These are phyloP conservation scores for Cosmia pyralina DNA, from an alignment of 2,888 invertebrate species.

Conservation along the genomic window DNA sequence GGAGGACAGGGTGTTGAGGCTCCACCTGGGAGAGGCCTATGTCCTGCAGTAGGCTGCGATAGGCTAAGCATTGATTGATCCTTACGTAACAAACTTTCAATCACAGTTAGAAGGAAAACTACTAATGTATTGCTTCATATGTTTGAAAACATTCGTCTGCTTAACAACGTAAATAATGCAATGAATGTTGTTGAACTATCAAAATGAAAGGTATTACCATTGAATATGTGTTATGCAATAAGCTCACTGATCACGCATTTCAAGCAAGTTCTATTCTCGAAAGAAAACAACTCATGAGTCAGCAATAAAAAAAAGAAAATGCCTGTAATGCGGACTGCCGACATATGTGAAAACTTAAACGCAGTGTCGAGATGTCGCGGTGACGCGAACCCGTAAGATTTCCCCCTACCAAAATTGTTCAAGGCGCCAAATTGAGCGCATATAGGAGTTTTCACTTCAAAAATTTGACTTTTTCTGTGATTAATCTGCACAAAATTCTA, in stretches of 20 bases:
- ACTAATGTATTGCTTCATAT: neutral
- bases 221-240: neutral
- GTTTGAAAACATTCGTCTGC: too few species aligned
- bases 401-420: too few species aligned
- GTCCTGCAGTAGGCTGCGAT: too few species aligned
- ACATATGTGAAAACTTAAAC: too few species aligned
- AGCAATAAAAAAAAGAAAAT: neutral
- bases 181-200: neutral
- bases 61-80: neutral
- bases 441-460: too few species aligned
- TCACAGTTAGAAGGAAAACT: neutral
- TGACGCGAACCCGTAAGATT: too few species aligned
- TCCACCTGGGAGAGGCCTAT: neutral
- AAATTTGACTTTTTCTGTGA: too few species aligned
- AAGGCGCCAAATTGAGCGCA: too few species aligned
- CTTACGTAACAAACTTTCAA: neutral
- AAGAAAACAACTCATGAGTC: neutral
- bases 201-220: neutral
- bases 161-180: too few species aligned
- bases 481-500: slow-evolving; percentile 1
- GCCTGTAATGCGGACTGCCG: too few species aligned
- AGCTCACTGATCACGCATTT: neutral
- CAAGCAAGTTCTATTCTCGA: neutral
- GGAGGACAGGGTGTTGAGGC: neutral
- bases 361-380: too few species aligned